A percentile compares a stretch with the other conserved stretches of the same genome.
phyloP scores from a whole-genome alignment of 2,888 invertebrate species.

The Sarcophaga variegata region DNA sequence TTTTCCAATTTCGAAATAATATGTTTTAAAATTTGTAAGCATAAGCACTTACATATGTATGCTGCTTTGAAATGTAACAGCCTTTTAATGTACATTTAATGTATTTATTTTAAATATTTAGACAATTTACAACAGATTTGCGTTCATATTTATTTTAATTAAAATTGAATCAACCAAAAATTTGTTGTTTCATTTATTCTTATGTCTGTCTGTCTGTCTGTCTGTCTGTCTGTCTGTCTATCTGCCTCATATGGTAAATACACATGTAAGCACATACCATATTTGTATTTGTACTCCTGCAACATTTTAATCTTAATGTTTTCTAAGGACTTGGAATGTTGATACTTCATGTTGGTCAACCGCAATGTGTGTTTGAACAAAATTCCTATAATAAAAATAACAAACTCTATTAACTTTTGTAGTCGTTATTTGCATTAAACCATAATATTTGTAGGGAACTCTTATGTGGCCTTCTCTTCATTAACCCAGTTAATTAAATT shows the following conservation, averaged over 20 bases:
- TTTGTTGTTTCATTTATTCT: neutral
- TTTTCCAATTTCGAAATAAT: no score
- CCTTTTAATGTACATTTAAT: no score
- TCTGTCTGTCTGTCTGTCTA: no score
- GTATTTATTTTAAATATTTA: no score
- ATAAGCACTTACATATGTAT: no score
- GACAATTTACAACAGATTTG: constrained; percentile 40
- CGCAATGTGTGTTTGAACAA: constrained; percentile 11
- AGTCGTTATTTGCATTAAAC: neutral
- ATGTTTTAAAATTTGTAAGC: no score
- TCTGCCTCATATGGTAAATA: no score
- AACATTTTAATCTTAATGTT: neutral
- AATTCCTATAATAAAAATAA: neutral
- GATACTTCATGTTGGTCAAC: constrained; percentile 22
- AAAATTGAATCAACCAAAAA: constrained; percentile 35
- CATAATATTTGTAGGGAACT: neutral
- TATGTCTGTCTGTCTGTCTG: no score
- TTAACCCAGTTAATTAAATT: constrained; percentile 21
- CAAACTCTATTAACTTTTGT: neutral
- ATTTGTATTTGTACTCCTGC: neutral
- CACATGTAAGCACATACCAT: no score
- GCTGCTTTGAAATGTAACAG: no score
- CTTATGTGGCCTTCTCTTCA: neutral
- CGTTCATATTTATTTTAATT: constrained; percentile 41
- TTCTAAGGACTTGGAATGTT: constrained; percentile 12